Base-by-base conservation (phyloP, 2,888 invertebrate species). In the Cephus spinipes region DNA sequence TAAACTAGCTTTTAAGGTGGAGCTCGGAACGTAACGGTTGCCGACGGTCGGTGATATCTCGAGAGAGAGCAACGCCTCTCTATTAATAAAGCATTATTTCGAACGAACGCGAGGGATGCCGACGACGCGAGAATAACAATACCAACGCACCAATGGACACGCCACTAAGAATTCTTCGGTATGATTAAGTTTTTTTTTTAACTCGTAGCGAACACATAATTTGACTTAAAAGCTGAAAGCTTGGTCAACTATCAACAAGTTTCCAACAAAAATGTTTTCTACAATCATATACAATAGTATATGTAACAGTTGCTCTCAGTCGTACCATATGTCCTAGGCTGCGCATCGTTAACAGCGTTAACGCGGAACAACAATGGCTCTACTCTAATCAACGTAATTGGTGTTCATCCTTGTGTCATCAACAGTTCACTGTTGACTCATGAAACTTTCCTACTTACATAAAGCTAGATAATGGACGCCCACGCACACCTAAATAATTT, bases 321-420 rank as follows among this genome's bases (percentile, higher is more conserved):
- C 89, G 82, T 89, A 86, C 89, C 90, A 89, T 81, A 86, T 82
- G 87, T 83, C 83, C 80, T 83, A 82, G 35, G 79, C 83, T 83
- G 81, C 79, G 81, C 83, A 77, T 78, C 79, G n/a, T 79, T 34
- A 78, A 78, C 81, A 78, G 82, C 85, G 79, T 80, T 78, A 80
- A 83, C 81, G 77, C 83, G 85, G 83, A 82, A 84, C 84, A 79
- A 84, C 84, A 76, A 83, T 87, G 87, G 86, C 83, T 85, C 85
- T 86, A 87, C 87, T 85, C 87, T 89, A 90, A 89, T 90, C 89
- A 90, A 90, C 89, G 89, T 90, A 88, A 91, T 91, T 91, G 91
- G 91, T 91, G 91, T 91, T 91, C 88, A 85, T 88, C 91, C 91
- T 91, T 91, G 88, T 89, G 82, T 88, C 87, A 89, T 90, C 90